Evolutionary conservation across 2,113 vertebrate species (phyloP).

Genomic region (Syngnathus floridae): DNA sequence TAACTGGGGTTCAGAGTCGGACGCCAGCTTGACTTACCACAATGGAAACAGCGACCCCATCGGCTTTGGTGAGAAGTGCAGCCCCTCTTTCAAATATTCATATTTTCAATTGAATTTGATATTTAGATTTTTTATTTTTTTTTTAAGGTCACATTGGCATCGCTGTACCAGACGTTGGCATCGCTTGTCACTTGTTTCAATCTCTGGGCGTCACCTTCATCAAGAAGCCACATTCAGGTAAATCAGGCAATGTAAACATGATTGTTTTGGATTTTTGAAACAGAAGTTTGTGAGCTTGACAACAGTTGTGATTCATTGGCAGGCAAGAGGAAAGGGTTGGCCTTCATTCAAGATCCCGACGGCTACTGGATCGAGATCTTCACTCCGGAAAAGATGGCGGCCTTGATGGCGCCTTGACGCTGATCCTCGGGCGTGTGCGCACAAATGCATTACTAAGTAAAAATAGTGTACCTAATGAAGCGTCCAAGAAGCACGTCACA

Average conservation of each 20-base stretch:
- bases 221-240: slow-evolving; percentile 94
- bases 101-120: background rate
- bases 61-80: slow-evolving; percentile 80
- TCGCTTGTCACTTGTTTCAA: slow-evolving; percentile 90
- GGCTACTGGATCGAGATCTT: slow-evolving; percentile 98
- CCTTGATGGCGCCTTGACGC: slow-evolving; percentile 20
- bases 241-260: slow-evolving; percentile 23
- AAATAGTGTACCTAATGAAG: no score
- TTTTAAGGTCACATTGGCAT: slow-evolving; percentile 89
- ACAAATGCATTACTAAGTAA: background rate
- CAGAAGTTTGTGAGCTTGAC: background rate
- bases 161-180: slow-evolving; percentile 87
- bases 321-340: slow-evolving; percentile 98
- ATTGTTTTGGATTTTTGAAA: background rate
- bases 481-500: no score
- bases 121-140: background rate
- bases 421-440: background rate
- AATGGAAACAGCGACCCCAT: slow-evolving; percentile 93
- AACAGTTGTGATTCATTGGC: background rate
- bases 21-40: slow-evolving; percentile 84
- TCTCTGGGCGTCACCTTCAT: slow-evolving; percentile 92
- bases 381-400: slow-evolving; percentile 85
- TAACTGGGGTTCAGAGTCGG: slow-evolving; percentile 94
- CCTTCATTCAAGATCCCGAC: slow-evolving; percentile 97
- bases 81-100: background rate